Conservation (phyloP, 2,888 invertebrate species). For the Dasysyrphus tricinctus region DNA sequence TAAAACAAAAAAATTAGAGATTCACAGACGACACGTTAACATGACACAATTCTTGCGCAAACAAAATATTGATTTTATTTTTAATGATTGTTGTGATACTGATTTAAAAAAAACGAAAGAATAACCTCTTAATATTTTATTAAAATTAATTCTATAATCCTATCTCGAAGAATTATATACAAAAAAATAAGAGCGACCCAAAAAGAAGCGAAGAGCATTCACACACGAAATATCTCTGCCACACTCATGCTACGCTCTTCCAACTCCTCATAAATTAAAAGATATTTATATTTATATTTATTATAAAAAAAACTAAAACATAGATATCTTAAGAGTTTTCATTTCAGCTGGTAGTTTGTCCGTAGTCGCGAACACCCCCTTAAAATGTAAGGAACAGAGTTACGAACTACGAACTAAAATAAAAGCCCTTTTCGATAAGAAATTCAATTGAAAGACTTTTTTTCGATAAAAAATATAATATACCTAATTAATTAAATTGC, state of each 20-base stretch:
- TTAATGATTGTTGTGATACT: constrained; percentile 74
- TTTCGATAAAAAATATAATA: constrained; percentile 38
- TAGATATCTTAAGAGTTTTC: background rate
- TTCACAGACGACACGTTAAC: constrained; percentile 46
- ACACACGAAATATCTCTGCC: background rate
- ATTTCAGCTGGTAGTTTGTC: constrained; percentile 1
- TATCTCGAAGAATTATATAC: constrained; percentile 50
- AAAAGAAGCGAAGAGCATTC: constrained; percentile 24
- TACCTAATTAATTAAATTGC: constrained; percentile 36
- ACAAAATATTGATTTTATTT: constrained; percentile 48
- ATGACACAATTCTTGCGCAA: constrained; percentile 70
- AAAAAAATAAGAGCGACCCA: constrained; percentile 21
- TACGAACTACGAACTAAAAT: background rate
- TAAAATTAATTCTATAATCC: constrained; percentile 51
- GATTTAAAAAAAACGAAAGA: constrained; percentile 41
- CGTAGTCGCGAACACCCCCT: background rate
- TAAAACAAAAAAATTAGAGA: constrained; percentile 13
- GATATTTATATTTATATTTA: constrained; percentile 61
- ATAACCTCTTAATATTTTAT: constrained; percentile 57
- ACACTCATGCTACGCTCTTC: constrained; percentile 21
- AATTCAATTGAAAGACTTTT: constrained; percentile 59
- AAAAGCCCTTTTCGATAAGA: background rate
- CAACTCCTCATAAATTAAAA: constrained; percentile 39
- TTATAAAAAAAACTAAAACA: constrained; percentile 1
- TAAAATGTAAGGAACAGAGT: background rate